Evolutionary conservation across 2,797 vertebrate genomes (phyloP).

Genomic region (Streptopelia turtur): DNA sequence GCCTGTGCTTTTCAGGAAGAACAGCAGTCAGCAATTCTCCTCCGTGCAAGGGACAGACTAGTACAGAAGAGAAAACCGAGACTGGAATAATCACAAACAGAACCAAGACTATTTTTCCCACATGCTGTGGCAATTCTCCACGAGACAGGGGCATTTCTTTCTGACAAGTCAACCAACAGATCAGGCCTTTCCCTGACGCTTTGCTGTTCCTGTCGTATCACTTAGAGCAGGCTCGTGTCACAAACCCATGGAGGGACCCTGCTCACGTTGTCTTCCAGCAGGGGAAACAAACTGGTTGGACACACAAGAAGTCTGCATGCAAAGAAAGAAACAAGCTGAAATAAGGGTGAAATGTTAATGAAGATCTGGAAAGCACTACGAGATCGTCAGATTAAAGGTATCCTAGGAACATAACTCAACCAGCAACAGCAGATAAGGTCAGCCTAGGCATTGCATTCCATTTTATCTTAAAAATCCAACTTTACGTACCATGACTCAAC

Average conservation of each 20-base stretch:
- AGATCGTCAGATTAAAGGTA: constrained; percentile 11
- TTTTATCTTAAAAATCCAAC: background rate
- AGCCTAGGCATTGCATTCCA: background rate
- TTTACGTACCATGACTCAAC: background rate
- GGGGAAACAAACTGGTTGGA: background rate
- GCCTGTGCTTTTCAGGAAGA: background rate
- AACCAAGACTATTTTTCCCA: background rate
- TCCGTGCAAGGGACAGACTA: background rate
- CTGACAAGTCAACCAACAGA: background rate
- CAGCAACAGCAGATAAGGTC: background rate
- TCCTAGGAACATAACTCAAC: background rate
- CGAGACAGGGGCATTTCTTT: background rate
- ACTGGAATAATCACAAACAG: background rate
- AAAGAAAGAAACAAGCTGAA: background rate
- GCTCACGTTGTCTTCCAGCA: background rate
- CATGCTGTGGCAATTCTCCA: accelerated
- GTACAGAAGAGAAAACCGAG: background rate
- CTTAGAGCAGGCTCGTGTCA: background rate
- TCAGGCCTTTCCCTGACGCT: background rate
- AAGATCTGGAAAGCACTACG: background rate
- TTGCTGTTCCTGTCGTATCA: background rate
- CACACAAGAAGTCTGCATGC: background rate
- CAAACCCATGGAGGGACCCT: background rate
- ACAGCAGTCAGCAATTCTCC: background rate
- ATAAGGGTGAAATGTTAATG: constrained; percentile 2